Evolutionary conservation across 1,140 invertebrate genomes (phyloP).

Genomic region (Heliconius melpomene): DNA sequence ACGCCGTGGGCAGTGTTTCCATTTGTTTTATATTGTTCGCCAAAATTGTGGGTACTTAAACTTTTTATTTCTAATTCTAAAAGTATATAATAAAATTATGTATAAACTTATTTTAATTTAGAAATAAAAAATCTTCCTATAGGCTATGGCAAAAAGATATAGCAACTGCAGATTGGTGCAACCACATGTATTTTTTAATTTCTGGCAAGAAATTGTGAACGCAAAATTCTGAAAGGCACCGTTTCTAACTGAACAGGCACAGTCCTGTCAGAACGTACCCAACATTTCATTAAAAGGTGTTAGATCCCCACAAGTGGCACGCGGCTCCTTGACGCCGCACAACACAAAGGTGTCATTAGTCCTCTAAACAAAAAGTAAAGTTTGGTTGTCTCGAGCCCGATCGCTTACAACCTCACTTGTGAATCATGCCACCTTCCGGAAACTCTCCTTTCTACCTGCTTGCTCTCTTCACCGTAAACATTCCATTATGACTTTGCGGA

Average conservation of each 20-base stretch:
- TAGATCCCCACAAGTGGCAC: background rate
- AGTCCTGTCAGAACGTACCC: background rate
- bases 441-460: background rate
- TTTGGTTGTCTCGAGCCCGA: background rate
- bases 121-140: too few species aligned
- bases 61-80: too few species aligned
- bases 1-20: background rate
- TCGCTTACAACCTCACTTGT: background rate
- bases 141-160: too few species aligned
- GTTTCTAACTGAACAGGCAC: background rate
- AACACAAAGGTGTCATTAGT: constrained; percentile 13
- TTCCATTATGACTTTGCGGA: background rate
- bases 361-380: constrained; percentile 10
- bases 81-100: too few species aligned
- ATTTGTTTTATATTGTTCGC: background rate
- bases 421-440: background rate
- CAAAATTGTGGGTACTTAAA: background rate
- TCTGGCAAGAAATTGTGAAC: too few species aligned
- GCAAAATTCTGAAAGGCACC: background rate
- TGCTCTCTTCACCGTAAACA: constrained; percentile 6
- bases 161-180: too few species aligned
- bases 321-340: background rate
- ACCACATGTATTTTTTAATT: too few species aligned
- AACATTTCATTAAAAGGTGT: background rate
- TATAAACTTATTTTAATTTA: too few species aligned